These are phyloP conservation scores for Enoplosus armatus DNA, from an alignment of 2,797 vertebrate genomes.

Conservation along the genomic window DNA sequence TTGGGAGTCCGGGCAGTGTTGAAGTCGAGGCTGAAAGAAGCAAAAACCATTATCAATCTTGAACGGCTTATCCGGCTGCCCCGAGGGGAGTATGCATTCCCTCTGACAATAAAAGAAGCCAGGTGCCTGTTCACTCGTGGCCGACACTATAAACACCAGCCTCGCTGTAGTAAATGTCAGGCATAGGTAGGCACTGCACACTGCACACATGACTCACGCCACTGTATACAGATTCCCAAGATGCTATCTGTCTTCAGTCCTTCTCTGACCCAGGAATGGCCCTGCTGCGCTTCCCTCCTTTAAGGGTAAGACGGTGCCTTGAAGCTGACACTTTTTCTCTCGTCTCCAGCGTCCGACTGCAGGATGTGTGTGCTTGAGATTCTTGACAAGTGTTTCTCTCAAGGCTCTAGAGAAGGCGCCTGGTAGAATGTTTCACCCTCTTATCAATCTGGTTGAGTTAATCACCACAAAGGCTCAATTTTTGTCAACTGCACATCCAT, in stretches of 20 bases:
- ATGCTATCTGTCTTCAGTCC: slow-evolving; percentile 84
- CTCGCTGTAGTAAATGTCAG: slow-evolving; percentile 89
- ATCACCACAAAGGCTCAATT: slow-evolving; percentile 9
- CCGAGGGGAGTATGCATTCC: slow-evolving; percentile 19
- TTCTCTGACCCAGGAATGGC: slow-evolving; percentile 76
- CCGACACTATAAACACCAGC: slow-evolving; percentile 84
- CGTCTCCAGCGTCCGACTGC: slow-evolving; percentile 19
- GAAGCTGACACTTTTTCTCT: slow-evolving; percentile 47
- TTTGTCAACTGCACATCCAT: slow-evolving; percentile 17
- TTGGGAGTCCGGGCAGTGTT: neutral
- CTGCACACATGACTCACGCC: slow-evolving; percentile 81
- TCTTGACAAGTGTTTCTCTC: slow-evolving; percentile 6
- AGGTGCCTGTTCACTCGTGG: slow-evolving; percentile 80
- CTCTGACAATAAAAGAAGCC: slow-evolving; percentile 86
- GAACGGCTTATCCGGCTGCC: slow-evolving; percentile 2
- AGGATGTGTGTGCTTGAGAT: slow-evolving; percentile 71
- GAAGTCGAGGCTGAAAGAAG: slow-evolving; percentile 3
- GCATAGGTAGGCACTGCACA: slow-evolving; percentile 83
- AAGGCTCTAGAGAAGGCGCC: slow-evolving; percentile 1
- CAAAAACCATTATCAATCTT: slow-evolving; percentile 13
- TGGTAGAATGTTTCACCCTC: neutral
- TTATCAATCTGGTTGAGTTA: neutral
- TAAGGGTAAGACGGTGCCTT: slow-evolving; percentile 78
- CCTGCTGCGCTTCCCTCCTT: slow-evolving; percentile 80
- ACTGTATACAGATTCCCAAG: slow-evolving; percentile 84